Evolutionary conservation across 2,888 invertebrate genomes (phyloP), one percentile per base, ranked within the genome.

Genomic region (Lithophane semibrunnea): DNA sequence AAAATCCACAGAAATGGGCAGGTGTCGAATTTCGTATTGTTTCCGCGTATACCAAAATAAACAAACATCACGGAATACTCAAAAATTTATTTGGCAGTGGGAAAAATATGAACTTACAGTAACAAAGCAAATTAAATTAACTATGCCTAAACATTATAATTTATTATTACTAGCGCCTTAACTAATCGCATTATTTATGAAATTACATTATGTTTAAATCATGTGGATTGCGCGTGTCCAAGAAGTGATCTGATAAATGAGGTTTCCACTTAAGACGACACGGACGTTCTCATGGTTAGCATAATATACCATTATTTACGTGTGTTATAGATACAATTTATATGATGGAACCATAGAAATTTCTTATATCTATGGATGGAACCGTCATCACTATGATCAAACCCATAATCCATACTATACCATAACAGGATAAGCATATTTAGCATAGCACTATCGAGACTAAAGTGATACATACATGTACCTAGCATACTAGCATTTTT

Each of bases 1-100:
- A 63, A 47, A 63, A 80, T 63, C 16, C 42, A 63, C 42, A 37
- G 37, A 80, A 60, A 56, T 47, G 37, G 47, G 37, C 37, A 37
- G 7, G 10, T 42, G 80, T 42, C 24, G 52, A 54, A 80, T 37
- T 71, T 54, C 0, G 13, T 44, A 37, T 61, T 66, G 56, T 66
- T 67, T 76, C 67, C 56, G 24, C 13, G 9, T 66, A 16, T 21
- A 78, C 49, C 0, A 37, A 37, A 37, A 37, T 63, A 64, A 44
- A 24, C 3, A 60, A 44, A 18, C 18, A 4, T n/a, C n/a, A 24
- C 13, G 13, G 10, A 69, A 47, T 42, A 24, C 2, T 4, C 9
- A 49, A 67, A 37, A 21, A 63, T 16, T 42, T 58, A 49, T 78
- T 76, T 42, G 13, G 10, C 21, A 49, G 9, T 42, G 42, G 21